A percentile compares a stretch with the other conserved stretches of the same genome.
phyloP scores from a whole-genome alignment of 2,113 vertebrate genomes.

The Propithecus coquereli region DNA sequence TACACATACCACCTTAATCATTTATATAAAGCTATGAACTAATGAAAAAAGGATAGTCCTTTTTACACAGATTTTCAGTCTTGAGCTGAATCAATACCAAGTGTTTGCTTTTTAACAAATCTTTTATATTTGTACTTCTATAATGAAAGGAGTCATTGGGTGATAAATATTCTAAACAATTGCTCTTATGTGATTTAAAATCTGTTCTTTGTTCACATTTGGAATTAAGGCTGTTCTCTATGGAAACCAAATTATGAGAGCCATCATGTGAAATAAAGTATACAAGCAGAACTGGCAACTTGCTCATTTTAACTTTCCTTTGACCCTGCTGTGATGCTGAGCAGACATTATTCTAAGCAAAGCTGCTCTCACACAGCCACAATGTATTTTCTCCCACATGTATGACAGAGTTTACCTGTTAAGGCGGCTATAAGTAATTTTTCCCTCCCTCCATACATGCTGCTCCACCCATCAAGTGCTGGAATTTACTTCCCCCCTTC shows the following conservation, averaged over 20 bases:
- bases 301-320: not conserved
- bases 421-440: not conserved
- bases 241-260: not conserved
- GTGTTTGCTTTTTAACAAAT: not conserved
- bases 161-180: conserved; percentile 1
- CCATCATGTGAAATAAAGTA: not conserved
- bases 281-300: not conserved
- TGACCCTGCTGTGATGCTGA: not conserved
- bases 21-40: not conserved
- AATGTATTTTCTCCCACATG: not conserved
- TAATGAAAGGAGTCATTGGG: not conserved
- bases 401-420: not conserved
- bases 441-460: not conserved
- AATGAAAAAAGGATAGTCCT: not conserved
- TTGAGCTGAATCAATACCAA: not conserved
- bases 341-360: not conserved
- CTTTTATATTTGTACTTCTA: not conserved
- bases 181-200: not conserved
- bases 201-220: not conserved
- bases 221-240: conserved; percentile 31
- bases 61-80: conserved; percentile 8
- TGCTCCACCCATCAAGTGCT: not conserved
- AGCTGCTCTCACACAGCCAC: not conserved
- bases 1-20: not conserved
- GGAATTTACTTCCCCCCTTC: not conserved